Conservation (phyloP, 2,113 vertebrate species). For the Illadopsis cleaveri region DNA sequence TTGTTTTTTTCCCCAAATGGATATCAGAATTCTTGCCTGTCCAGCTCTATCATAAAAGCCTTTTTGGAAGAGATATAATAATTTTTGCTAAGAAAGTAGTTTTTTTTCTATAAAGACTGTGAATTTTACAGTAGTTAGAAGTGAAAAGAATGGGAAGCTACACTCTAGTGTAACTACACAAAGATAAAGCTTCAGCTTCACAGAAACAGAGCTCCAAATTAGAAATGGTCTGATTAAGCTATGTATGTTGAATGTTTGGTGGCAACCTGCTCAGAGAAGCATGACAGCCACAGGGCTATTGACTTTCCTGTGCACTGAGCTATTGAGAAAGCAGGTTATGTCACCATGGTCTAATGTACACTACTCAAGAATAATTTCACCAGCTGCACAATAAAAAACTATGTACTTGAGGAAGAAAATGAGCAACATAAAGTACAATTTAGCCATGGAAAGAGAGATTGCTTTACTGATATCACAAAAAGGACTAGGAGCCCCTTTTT, state of each 20-base stretch:
- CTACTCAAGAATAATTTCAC: background rate
- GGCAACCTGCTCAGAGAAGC: background rate
- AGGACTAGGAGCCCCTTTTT: background rate
- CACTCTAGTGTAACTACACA: background rate
- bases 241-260: background rate
- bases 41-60: background rate
- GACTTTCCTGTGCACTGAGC: background rate
- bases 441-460: background rate
- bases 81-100: background rate
- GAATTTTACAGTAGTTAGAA: background rate
- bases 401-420: background rate
- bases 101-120: background rate
- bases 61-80: background rate
- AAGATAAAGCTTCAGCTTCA: background rate
- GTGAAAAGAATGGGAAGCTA: background rate
- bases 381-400: background rate
- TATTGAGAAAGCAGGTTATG: background rate
- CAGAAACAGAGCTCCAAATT: background rate
- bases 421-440: background rate
- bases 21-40: background rate
- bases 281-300: background rate
- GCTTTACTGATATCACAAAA: background rate
- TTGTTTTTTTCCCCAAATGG: background rate
- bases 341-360: background rate
- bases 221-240: background rate